phyloP scores from a whole-genome alignment of 1,140 invertebrate species.

The Asobara japonica region DNA sequence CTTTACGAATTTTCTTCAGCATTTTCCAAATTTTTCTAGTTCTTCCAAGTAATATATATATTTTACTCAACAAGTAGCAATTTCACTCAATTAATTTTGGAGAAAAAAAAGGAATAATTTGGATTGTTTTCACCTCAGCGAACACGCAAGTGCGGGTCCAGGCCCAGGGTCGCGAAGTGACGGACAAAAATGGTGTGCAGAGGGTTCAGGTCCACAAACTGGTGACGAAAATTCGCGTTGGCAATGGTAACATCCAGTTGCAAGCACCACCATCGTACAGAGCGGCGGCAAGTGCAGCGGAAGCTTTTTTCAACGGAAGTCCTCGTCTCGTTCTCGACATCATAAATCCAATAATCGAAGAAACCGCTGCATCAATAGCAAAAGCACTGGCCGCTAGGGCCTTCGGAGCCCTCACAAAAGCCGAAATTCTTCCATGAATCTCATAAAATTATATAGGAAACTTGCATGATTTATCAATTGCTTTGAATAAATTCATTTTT shows the following conservation, averaged over 20 bases:
- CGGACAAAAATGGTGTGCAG: slow-evolving; percentile 69
- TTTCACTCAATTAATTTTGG: too few species aligned
- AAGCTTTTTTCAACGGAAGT: slow-evolving; percentile 76
- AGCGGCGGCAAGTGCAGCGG: slow-evolving; percentile 69
- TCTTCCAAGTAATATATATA: too few species aligned
- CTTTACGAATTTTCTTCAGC: too few species aligned
- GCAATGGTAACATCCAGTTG: slow-evolving; percentile 70
- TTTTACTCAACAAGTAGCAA: too few species aligned
- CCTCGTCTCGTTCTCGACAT: slow-evolving; percentile 75
- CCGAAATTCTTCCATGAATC: slow-evolving; percentile 67
- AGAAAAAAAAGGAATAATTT: neutral
- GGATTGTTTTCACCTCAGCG: slow-evolving; percentile 61
- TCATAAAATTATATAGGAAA: too few species aligned
- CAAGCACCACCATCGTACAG: slow-evolving; percentile 56
- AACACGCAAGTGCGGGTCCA: slow-evolving; percentile 67
- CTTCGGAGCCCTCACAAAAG: slow-evolving; percentile 68
- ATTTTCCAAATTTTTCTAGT: too few species aligned
- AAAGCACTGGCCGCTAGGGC: slow-evolving; percentile 71
- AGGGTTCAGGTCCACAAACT: slow-evolving; percentile 72
- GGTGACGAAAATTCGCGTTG: slow-evolving; percentile 71
- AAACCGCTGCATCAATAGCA: slow-evolving; percentile 71
- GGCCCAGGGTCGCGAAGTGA: slow-evolving; percentile 68
- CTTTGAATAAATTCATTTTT: too few species aligned
- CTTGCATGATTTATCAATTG: too few species aligned
- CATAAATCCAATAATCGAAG: slow-evolving; percentile 76